Conservation (phyloP, 2,113 vertebrate species). For the Blennius ocellaris region DNA sequence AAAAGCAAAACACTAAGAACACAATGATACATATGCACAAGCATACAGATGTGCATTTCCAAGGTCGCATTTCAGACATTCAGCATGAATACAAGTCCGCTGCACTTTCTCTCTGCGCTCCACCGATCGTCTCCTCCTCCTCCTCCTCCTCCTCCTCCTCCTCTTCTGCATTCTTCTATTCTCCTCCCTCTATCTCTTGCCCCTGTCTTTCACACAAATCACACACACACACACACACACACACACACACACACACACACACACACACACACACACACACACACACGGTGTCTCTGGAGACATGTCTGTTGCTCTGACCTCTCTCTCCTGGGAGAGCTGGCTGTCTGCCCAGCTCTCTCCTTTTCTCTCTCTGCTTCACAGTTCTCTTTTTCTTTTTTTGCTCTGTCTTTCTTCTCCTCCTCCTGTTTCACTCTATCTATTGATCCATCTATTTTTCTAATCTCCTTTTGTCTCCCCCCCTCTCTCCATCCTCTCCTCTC, state of each 20-base stretch:
- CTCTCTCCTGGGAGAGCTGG: constrained; percentile 73
- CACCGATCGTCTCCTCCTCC: constrained; percentile 41
- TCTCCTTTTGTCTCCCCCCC: constrained; percentile 63
- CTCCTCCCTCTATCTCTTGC: constrained; percentile 60
- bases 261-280: constrained; percentile 43
- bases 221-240: constrained; percentile 38
- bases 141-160: constrained; percentile 33
- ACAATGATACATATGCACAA: background rate
- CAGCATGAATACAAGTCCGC: constrained; percentile 60
- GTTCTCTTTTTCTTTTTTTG: constrained; percentile 47
- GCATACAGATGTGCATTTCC: constrained; percentile 54
- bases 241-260: constrained; percentile 34
- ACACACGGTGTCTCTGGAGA: constrained; percentile 69
- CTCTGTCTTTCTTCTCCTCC: constrained; percentile 48
- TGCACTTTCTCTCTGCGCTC: constrained; percentile 53
- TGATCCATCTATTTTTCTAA: constrained; percentile 71
- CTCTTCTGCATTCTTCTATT: constrained; percentile 70
- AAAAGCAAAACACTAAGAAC: background rate
- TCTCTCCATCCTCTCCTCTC: constrained; percentile 56
- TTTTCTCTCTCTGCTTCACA: constrained; percentile 47
- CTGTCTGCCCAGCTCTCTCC: constrained; percentile 65
- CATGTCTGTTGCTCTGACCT: constrained; percentile 79
- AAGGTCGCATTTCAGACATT: constrained; percentile 72
- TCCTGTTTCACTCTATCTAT: constrained; percentile 66
- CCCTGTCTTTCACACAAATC: constrained; percentile 45